Conservation (phyloP, 2,888 invertebrate species). For the Apantesis nais region DNA sequence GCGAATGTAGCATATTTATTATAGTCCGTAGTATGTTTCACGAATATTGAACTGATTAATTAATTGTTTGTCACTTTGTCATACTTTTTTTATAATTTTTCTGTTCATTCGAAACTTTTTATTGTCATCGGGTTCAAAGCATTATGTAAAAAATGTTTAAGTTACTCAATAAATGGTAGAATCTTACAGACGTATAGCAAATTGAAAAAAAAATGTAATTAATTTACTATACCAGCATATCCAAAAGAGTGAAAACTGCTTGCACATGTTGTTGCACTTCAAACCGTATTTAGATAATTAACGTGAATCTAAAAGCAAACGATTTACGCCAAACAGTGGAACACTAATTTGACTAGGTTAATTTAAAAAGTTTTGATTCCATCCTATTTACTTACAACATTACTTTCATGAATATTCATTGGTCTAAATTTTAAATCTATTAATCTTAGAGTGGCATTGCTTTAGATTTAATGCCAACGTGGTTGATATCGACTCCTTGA, state of each 20-base stretch:
- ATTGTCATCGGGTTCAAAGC: neutral
- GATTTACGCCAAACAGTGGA: neutral
- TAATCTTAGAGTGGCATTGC: too few relatives aligned
- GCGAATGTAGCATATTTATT: neutral
- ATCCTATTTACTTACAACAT: neutral
- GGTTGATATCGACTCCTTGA: too few relatives aligned
- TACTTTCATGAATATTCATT: slow-evolving; percentile 7
- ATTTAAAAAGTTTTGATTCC: neutral
- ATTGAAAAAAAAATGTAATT: neutral
- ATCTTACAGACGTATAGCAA: neutral
- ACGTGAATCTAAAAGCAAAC: neutral
- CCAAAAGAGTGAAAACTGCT: neutral
- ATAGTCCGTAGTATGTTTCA: neutral
- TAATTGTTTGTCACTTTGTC: neutral
- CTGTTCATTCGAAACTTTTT: too few relatives aligned
- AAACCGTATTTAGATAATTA: neutral
- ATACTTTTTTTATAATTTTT: too few relatives aligned
- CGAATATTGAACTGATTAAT: neutral
- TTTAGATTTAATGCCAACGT: too few relatives aligned
- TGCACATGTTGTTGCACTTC: neutral
- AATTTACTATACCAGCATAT: neutral
- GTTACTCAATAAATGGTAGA: too few relatives aligned
- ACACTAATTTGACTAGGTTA: neutral
- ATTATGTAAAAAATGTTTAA: neutral
- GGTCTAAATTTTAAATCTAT: neutral